Base-by-base conservation (phyloP, 2,113 vertebrate genomes). In the Cyprinus carpio region DNA sequence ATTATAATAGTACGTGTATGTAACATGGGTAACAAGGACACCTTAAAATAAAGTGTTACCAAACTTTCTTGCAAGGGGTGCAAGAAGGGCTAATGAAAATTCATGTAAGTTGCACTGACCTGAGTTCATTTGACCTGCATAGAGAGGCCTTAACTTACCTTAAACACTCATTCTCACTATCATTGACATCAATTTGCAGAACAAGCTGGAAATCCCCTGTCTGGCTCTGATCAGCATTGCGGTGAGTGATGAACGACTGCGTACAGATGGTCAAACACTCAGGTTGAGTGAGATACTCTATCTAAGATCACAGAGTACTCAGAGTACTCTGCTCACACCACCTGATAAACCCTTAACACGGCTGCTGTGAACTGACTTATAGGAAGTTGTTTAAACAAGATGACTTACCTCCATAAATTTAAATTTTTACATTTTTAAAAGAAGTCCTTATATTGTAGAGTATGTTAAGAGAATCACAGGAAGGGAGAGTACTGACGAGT, bases 191-290 rank as follows among this genome's bases (percentile, higher is more conserved):
- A 64, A 56, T 83, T 82, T 77, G 37, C 84, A 82, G 51, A 37
- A 34, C 60, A 31, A 67, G n/a, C 62, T 86, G 85, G 82, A 86
- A 88, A 82, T 37, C 71, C 78, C 85, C 82, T 31, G 20, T 16
- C 56, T 67, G 81, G n/a, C 25, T 84, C 25, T 67, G 78, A 56
- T 2, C 49, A 64, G 60, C 34, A 4, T 76, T 13, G 69, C 6
- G 4, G 34, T 58, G 69, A 58, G 49, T 75, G 75, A 79, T 58
- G 10, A 60, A 64, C 23, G 29, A 74, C 43, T 71, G 3, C 3
- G 25, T 86, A 56, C 84, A 88, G 64, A 83, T 74, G 18, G 64
- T 65, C 72, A 40, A 80, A 5, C 40, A 18, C 46, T 84, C 27
- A 64, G 77, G 16, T 37, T 40, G 16, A 86, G 79, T 43, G 6